Evolutionary conservation across 2,113 vertebrate species (phyloP).

Genomic region (Ivindomyrus marchei): DNA sequence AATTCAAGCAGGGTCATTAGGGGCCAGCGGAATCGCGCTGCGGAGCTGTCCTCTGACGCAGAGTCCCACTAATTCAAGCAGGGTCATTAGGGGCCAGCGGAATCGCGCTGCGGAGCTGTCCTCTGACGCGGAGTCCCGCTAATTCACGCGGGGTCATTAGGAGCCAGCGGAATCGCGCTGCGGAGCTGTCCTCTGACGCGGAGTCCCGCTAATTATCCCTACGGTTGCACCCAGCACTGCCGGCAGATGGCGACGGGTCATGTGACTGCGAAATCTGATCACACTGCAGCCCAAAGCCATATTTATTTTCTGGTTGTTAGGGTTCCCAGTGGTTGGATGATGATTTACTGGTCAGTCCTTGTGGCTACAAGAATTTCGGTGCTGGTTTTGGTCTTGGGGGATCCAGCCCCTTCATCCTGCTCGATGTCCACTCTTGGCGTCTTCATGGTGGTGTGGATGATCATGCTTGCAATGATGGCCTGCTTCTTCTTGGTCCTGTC

Average conservation of each 20-base stretch:
- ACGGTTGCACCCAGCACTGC: background rate
- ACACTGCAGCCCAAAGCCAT: background rate
- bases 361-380: background rate
- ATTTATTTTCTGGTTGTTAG: background rate
- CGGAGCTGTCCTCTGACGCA: too few relatives aligned
- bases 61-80: background rate
- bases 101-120: too few relatives aligned
- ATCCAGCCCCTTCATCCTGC: background rate
- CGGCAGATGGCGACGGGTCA: background rate
- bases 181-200: background rate
- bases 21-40: too few relatives aligned
- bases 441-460: background rate
- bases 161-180: background rate
- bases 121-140: background rate
- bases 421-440: background rate
- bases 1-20: background rate
- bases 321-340: background rate
- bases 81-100: too few relatives aligned
- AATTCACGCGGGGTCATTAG: background rate
- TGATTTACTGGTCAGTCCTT: background rate
- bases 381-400: background rate
- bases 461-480: background rate
- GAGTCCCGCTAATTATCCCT: background rate
- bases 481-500: background rate
- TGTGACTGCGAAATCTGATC: background rate